Percentiles rank a stretch among this genome's conserved stretches.
These are phyloP conservation scores for Sebastes cheni DNA, from an alignment of 2,797 vertebrate genomes.

Conservation along the genomic window DNA sequence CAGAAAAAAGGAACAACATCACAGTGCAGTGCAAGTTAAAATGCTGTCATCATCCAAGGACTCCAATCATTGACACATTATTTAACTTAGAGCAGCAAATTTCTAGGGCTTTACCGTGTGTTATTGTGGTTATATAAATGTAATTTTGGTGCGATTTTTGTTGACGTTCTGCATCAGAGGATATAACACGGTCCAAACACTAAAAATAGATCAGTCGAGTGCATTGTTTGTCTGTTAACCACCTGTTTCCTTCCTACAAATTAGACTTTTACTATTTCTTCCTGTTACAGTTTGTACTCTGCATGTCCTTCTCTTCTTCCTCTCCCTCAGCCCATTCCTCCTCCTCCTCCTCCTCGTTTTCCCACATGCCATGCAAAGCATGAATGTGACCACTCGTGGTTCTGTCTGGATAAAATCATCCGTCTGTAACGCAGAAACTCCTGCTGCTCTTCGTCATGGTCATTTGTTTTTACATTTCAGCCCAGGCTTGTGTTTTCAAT, in stretches of 20 bases:
- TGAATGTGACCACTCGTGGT: not conserved
- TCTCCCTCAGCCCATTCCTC: not conserved
- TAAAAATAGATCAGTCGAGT: not conserved
- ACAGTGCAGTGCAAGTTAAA: no score
- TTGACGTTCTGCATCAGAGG: not conserved
- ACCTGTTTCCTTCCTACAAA: slow-evolving; percentile 5
- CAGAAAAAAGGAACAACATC: not conserved
- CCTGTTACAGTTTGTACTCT: not conserved
- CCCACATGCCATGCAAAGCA: not conserved
- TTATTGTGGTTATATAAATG: no score
- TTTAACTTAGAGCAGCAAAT: no score
- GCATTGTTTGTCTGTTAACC: slow-evolving; percentile 3
- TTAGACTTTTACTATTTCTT: not conserved
- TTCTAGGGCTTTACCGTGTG: no score
- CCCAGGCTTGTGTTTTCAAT: not conserved
- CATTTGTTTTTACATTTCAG: not conserved
- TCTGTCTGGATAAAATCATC: not conserved
- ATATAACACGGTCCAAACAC: not conserved
- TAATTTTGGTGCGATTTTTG: not conserved
- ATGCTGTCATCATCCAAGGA: no score
- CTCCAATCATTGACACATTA: no score
- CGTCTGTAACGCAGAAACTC: not conserved
- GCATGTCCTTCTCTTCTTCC: not conserved
- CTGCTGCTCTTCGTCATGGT: not conserved
- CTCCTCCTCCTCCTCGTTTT: not conserved